Evolutionary conservation across 2,888 invertebrate genomes (phyloP).

Genomic region (Drosophila anomalata): DNA sequence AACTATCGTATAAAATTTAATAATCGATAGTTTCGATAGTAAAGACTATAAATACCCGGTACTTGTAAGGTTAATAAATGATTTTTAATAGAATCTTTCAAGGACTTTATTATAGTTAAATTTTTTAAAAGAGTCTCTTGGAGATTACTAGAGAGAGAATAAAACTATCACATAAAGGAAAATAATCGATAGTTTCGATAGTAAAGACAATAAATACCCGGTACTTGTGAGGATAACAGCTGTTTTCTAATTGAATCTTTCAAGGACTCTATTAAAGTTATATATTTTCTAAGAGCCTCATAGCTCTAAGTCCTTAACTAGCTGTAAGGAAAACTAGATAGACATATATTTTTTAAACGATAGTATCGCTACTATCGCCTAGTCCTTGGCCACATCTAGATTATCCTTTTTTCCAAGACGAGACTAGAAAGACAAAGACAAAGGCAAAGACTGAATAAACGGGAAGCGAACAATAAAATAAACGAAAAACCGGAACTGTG

Average conservation of each 20-base stretch:
- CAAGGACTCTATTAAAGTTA: no score
- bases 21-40: not conserved
- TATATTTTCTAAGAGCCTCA: no score
- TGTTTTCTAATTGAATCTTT: no score
- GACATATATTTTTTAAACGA: not conserved
- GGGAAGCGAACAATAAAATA: conserved; percentile 47
- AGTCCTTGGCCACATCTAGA: not conserved
- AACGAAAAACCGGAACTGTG: conserved; percentile 42
- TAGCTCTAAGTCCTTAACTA: no score
- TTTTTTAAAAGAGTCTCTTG: not conserved
- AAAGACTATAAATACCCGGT: not conserved
- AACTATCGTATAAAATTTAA: not conserved
- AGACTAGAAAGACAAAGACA: conserved; percentile 25
- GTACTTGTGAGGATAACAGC: not conserved
- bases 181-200: not conserved
- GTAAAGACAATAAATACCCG: not conserved
- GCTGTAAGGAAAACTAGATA: fast-evolving
- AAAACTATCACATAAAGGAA: not conserved
- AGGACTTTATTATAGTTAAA: no score
- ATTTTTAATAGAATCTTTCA: no score
- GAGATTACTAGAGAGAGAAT: not conserved
- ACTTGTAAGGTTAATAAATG: not conserved
- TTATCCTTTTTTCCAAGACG: not conserved
- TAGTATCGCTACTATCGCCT: not conserved
- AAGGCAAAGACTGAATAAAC: conserved; percentile 23